phyloP scores from a whole-genome alignment of 2,113 vertebrate genomes.

The Festucalex cinctus region DNA sequence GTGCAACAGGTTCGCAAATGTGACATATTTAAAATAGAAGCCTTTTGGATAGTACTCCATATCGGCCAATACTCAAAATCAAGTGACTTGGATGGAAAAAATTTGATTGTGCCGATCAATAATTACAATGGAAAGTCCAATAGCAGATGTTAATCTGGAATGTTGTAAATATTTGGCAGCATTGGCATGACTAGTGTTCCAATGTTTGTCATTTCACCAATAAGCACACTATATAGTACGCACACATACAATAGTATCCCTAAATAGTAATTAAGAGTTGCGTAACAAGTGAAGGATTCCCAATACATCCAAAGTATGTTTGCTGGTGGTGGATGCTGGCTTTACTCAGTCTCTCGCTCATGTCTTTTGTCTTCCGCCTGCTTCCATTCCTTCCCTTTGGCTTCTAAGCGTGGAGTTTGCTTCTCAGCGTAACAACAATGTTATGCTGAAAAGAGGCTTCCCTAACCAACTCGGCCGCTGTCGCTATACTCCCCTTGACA shows the following conservation, averaged over 20 bases:
- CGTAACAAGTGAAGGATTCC: background rate
- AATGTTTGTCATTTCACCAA: too few species aligned
- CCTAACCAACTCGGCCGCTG: constrained; percentile 61
- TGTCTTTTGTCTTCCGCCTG: constrained; percentile 16
- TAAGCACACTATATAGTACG: background rate
- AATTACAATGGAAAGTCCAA: background rate
- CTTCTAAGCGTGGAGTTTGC: constrained; percentile 28
- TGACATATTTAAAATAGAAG: background rate
- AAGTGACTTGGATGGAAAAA: background rate
- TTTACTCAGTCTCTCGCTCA: constrained; percentile 11
- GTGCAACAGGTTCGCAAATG: background rate
- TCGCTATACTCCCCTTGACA: constrained; percentile 92
- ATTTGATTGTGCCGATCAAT: background rate
- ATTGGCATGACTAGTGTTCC: too few species aligned
- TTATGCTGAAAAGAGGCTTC: constrained; percentile 42
- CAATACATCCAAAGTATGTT: background rate
- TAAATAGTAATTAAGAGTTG: background rate
- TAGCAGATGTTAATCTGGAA: background rate
- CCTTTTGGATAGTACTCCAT: too few species aligned
- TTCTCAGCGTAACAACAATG: constrained; percentile 31
- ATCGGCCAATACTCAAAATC: background rate
- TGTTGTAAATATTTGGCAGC: too few species aligned
- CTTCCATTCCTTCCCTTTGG: constrained; percentile 11
- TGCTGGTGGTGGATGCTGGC: constrained; percentile 24
- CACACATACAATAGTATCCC: too few species aligned